Evolutionary conservation across 2,797 vertebrate species (phyloP), one percentile per base, ranked within the genome.

Genomic region (Xenentodon cancila): DNA sequence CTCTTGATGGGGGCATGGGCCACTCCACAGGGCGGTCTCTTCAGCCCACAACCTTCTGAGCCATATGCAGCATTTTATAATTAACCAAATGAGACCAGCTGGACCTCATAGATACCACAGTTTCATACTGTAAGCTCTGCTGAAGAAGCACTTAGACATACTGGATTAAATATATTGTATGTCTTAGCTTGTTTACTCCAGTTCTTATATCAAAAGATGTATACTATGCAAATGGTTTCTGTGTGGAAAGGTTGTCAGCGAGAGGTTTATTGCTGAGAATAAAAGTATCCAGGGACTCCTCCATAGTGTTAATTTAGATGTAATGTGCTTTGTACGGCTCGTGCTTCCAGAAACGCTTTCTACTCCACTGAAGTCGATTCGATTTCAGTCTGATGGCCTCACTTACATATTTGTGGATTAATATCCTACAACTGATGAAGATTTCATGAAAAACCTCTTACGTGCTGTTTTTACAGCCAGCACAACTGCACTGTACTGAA

Each of bases 311-410:
- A 91, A 91, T 86, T 88, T 84, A 88, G 86, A 85, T 87, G 76
- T 89, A 85, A 86, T 85, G 81, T 80, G 79, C 82, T 90, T 90
- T 91, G 87, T 91, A 90, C 87, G 86, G 80, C 81, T 62, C 82
- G 79, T 67, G 62, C 74, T 84, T 84, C 70, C 55, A 67, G 67
- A 68, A 81, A 71, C 77, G 77, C 54, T 75, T 77, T 75, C 77
- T 79, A 82, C 61, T 79, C 80, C 81, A 86, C 75, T 85, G 80
- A 86, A 74, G 82, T 73, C 64, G 74, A 73, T 82, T 85, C 81
- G 79, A 88, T 85, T 77, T 77, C 74, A 73, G 67, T 77, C 75
- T 87, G 89, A 88, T 88, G 80, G 79, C 77, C 73, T 65, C 19
- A 59, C 69, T 73, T 71, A 76, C 15, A 2, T 71, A 66, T 79